A percentile compares a stretch with the other conserved stretches of the same genome.
phyloP scores from a whole-genome alignment of 1,140 invertebrate species.

The Bombus polaris region DNA sequence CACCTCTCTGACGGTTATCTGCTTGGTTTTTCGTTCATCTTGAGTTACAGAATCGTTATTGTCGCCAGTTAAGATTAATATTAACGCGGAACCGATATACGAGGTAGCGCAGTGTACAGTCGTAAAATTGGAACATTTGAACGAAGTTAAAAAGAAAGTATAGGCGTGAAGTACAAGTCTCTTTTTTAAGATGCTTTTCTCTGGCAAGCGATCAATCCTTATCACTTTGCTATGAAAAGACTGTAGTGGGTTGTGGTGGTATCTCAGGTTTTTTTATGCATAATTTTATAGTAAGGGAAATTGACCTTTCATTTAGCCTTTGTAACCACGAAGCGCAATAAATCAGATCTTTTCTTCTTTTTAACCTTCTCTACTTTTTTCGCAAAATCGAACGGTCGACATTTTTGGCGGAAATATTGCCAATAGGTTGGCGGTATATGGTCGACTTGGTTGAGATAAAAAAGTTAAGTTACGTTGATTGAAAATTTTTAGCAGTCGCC shows the following conservation, averaged over 20 bases:
- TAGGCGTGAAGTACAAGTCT: too few species aligned
- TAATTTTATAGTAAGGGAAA: too few species aligned
- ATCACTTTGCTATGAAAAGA: too few species aligned
- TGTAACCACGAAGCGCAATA: not conserved
- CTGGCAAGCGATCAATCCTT: accelerated
- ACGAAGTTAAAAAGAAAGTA: not conserved
- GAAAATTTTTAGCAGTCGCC: not conserved
- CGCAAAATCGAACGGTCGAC: not conserved
- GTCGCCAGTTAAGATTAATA: conserved; percentile 9
- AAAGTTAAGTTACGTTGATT: not conserved
- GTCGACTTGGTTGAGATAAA: not conserved
- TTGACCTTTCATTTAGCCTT: not conserved
- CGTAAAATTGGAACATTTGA: not conserved
- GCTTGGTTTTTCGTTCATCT: not conserved
- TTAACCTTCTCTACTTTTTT: not conserved
- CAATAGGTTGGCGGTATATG: not conserved
- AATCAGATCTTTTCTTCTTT: not conserved
- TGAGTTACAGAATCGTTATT: not conserved
- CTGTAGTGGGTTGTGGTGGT: too few species aligned
- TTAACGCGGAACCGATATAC: not conserved
- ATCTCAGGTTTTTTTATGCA: too few species aligned
- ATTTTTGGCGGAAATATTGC: not conserved
- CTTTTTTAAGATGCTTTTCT: too few species aligned
- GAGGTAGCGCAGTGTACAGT: not conserved
- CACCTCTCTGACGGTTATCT: conserved; percentile 19